These are phyloP conservation scores for Nemapogon koenigi DNA, from an alignment of 2,888 invertebrate species.

Conservation along the genomic window DNA sequence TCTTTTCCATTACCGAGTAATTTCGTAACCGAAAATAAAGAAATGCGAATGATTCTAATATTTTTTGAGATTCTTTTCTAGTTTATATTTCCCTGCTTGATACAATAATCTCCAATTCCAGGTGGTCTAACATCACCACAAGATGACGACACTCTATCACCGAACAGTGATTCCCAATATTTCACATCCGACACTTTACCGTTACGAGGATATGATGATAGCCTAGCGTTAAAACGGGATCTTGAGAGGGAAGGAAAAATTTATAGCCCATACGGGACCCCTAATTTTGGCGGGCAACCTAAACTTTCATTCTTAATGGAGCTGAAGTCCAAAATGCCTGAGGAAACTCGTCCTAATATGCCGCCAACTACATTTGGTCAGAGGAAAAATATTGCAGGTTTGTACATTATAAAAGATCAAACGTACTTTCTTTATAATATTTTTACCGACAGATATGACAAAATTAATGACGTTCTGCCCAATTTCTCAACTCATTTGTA, in stretches of 20 bases:
- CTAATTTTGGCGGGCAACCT: conserved; percentile 39
- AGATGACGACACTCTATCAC: conserved; percentile 59
- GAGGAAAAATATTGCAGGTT: conserved; percentile 45
- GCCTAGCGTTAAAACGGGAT: conserved; percentile 63
- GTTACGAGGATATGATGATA: conserved; percentile 52
- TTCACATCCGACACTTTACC: conserved; percentile 80
- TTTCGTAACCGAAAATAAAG: too few relatives aligned
- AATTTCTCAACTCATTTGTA: too few relatives aligned
- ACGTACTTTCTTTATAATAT: too few relatives aligned
- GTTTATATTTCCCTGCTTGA: too few relatives aligned
- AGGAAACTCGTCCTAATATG: conserved; percentile 42
- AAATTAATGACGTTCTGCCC: too few relatives aligned
- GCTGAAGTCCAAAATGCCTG: conserved; percentile 68
- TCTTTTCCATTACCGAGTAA: too few relatives aligned
- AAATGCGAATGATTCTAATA: too few relatives aligned
- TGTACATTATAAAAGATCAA: too few relatives aligned
- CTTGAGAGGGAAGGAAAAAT: conserved; percentile 48
- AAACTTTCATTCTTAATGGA: conserved; percentile 69
- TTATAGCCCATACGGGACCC: conserved; percentile 41
- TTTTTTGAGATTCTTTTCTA: too few relatives aligned
- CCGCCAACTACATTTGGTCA: conserved; percentile 54
- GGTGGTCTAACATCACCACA: conserved; percentile 37
- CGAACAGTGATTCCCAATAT: conserved; percentile 63
- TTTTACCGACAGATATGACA: too few relatives aligned
- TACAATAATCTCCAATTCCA: too few relatives aligned